Conservation (phyloP, 1,140 invertebrate species). For the Adoxophyes honmai region DNA sequence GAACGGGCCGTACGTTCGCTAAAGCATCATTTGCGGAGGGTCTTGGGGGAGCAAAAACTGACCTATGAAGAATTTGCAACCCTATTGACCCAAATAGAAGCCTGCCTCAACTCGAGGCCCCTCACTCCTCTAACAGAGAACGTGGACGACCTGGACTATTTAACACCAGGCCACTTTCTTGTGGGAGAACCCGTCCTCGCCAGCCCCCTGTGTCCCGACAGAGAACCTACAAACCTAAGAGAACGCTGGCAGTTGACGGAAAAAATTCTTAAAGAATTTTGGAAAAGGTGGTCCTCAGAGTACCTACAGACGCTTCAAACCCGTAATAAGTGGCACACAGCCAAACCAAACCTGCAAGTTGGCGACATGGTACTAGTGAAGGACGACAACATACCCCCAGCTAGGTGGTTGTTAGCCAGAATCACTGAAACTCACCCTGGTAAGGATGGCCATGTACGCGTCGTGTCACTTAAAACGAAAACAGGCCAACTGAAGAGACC, state of each 20-base stretch:
- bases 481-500: constrained; percentile 9
- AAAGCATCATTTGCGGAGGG: constrained; percentile 12
- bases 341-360: background rate
- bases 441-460: constrained; percentile 41
- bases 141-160: constrained; percentile 24
- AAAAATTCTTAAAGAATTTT: constrained; percentile 24
- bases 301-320: constrained; percentile 32
- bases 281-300: constrained; percentile 34
- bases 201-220: constrained; percentile 19
- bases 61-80: constrained; percentile 30
- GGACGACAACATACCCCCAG: constrained; percentile 35
- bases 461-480: constrained; percentile 38
- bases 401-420: constrained; percentile 40
- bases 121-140: constrained; percentile 19
- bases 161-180: constrained; percentile 21
- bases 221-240: constrained; percentile 22
- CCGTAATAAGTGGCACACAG: constrained; percentile 25
- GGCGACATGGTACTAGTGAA: constrained; percentile 34
- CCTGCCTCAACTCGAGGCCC: constrained; percentile 19
- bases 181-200: constrained; percentile 17
- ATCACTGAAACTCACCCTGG: constrained; percentile 35
- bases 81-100: constrained; percentile 30
- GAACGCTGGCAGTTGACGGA: constrained; percentile 15
- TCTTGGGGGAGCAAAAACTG: constrained; percentile 23
- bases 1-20: background rate